Conservation (phyloP, 2,113 vertebrate genomes). For the Oryzias javanicus region DNA sequence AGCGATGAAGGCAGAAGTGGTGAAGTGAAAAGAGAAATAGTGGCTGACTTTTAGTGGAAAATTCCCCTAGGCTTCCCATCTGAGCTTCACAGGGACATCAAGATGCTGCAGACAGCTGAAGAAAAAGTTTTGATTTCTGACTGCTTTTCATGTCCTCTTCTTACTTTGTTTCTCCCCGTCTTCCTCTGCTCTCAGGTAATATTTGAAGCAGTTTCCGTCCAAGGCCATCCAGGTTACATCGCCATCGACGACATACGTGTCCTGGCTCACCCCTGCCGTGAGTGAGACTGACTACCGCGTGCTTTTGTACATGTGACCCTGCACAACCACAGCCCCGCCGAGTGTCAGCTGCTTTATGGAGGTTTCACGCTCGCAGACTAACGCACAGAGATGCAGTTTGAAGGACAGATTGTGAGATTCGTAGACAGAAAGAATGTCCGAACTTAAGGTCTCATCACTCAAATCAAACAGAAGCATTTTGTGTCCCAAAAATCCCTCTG, state of each 20-base stretch:
- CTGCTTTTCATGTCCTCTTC: background rate
- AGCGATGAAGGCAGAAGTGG: conserved; percentile 48
- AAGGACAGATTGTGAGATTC: conserved; percentile 34
- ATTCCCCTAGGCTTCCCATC: conserved; percentile 42
- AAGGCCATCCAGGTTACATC: conserved; percentile 93
- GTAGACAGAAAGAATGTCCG: conserved; percentile 34
- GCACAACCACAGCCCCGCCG: conserved; percentile 28
- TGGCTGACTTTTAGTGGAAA: conserved; percentile 45
- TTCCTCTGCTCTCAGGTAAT: conserved; percentile 82
- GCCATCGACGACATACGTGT: conserved; percentile 95
- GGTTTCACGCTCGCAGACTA: background rate
- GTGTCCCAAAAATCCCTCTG: conserved; percentile 25
- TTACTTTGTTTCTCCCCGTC: background rate
- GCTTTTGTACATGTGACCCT: conserved; percentile 29
- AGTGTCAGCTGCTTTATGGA: conserved; percentile 49
- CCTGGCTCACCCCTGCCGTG: conserved; percentile 95
- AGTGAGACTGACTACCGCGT: conserved; percentile 58
- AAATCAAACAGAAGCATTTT: conserved; percentile 49
- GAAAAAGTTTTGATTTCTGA: conserved; percentile 4
- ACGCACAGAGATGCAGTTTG: background rate
- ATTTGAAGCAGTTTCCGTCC: conserved; percentile 92
- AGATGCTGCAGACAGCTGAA: conserved; percentile 22
- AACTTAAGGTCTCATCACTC: conserved; percentile 53
- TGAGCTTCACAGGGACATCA: conserved; percentile 36
- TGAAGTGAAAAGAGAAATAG: conserved; percentile 39